Evolutionary conservation across 2,797 vertebrate species (phyloP).

Genomic region (Xiphophorus birchmanni): DNA sequence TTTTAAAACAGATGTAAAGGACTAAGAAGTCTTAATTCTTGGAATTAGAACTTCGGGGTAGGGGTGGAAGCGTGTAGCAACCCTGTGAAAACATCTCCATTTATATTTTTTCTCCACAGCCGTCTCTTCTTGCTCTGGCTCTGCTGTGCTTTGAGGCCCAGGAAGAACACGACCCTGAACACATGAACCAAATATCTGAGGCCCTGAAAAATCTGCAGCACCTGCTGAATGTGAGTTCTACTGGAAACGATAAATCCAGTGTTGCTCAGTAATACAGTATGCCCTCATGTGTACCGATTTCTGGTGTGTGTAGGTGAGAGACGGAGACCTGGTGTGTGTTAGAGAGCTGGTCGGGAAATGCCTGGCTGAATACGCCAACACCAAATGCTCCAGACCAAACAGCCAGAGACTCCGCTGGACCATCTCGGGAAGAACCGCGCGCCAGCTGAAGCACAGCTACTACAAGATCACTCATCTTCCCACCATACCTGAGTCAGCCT

Average conservation of each 20-base stretch:
- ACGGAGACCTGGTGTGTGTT: conserved; percentile 87
- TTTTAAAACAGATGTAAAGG: background rate
- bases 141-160: conserved; percentile 86
- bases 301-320: conserved; percentile 80
- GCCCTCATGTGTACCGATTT: background rate
- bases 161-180: conserved; percentile 82
- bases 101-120: conserved; percentile 74
- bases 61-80: background rate
- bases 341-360: conserved; percentile 92
- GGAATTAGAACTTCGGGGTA: background rate
- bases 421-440: conserved; percentile 93
- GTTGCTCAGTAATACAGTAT: background rate
- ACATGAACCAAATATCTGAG: conserved; percentile 78
- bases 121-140: conserved; percentile 90
- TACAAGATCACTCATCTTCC: conserved; percentile 95
- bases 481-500: conserved; percentile 91
- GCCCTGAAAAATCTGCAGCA: conserved; percentile 83
- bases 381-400: conserved; percentile 90
- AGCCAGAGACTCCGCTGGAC: conserved; percentile 94
- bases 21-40: background rate
- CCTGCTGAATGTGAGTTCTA: conserved; percentile 82
- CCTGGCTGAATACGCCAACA: conserved; percentile 91
- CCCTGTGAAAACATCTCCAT: background rate
- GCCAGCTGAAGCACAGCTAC: conserved; percentile 93
- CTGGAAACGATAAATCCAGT: background rate